Evolutionary conservation across 2,113 vertebrate species (phyloP).

Genomic region (Phalacrocorax aristotelis): DNA sequence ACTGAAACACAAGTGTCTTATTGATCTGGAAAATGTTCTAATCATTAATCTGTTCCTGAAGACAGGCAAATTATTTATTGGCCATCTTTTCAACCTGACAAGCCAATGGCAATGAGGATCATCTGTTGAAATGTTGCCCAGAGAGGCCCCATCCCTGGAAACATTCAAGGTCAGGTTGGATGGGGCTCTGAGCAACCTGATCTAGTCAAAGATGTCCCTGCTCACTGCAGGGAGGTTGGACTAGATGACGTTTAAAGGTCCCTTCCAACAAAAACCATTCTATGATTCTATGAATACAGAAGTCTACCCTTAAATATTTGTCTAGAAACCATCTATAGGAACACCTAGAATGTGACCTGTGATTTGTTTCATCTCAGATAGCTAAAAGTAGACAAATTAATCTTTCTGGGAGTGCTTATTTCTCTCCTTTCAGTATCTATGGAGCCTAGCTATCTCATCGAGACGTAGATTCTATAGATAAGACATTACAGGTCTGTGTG

Average conservation of each 20-base stretch:
- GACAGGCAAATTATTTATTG: neutral
- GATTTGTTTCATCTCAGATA: neutral
- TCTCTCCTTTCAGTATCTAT: neutral
- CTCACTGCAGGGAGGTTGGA: accelerated
- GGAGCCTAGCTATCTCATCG: accelerated
- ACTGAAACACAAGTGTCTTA: neutral
- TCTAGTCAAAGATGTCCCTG: neutral
- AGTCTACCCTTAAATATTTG: neutral
- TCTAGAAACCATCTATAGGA: neutral
- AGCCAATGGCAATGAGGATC: neutral
- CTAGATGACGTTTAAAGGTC: neutral
- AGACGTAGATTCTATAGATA: neutral
- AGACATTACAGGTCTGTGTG: neutral
- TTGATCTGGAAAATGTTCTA: neutral
- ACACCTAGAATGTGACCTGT: neutral
- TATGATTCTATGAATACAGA: neutral
- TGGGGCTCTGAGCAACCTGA: neutral
- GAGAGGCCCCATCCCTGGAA: neutral
- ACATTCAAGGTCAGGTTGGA: neutral
- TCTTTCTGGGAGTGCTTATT: neutral
- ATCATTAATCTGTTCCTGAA: neutral
- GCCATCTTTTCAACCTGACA: neutral
- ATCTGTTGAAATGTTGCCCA: neutral
- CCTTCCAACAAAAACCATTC: neutral
- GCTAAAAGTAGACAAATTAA: neutral